phyloP scores from a whole-genome alignment of 2,888 invertebrate species.

The Cistogaster globosa region DNA sequence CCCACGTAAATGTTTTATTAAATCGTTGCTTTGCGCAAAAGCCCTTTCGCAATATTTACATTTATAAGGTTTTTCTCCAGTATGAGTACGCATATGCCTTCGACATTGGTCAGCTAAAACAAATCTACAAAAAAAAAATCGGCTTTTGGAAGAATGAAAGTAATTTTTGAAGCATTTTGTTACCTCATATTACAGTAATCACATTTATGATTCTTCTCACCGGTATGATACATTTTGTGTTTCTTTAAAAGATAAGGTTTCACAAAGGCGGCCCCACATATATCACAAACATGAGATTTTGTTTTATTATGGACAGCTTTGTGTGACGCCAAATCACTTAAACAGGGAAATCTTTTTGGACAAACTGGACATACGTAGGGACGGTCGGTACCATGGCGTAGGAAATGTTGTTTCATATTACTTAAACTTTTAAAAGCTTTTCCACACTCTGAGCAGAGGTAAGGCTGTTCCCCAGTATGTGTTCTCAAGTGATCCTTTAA shows the following conservation, averaged over 20 bases:
- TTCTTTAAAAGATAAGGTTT: constrained; percentile 85
- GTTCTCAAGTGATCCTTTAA: constrained; percentile 85
- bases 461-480: constrained; percentile 85
- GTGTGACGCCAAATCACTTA: constrained; percentile 84
- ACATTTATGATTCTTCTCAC: constrained; percentile 81
- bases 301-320: constrained; percentile 84
- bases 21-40: constrained; percentile 75
- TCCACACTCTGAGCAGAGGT: constrained; percentile 85
- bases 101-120: constrained; percentile 85
- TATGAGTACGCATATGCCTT: constrained; percentile 85
- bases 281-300: constrained; percentile 86
- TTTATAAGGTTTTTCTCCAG: constrained; percentile 81
- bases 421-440: constrained; percentile 85
- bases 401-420: constrained; percentile 85
- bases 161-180: neutral
- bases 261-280: constrained; percentile 85
- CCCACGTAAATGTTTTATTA: constrained; percentile 82
- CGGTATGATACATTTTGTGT: constrained; percentile 87
- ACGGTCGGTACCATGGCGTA: constrained; percentile 84
- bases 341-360: constrained; percentile 85
- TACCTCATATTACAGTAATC: constrained; percentile 77
- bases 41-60: constrained; percentile 74
- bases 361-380: constrained; percentile 84
- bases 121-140: constrained; percentile 81
- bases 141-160: neutral